Percentiles rank a stretch among this genome's conserved stretches.
phyloP scores from a whole-genome alignment of 2,113 vertebrate species.

The Todiramphus chloris region DNA sequence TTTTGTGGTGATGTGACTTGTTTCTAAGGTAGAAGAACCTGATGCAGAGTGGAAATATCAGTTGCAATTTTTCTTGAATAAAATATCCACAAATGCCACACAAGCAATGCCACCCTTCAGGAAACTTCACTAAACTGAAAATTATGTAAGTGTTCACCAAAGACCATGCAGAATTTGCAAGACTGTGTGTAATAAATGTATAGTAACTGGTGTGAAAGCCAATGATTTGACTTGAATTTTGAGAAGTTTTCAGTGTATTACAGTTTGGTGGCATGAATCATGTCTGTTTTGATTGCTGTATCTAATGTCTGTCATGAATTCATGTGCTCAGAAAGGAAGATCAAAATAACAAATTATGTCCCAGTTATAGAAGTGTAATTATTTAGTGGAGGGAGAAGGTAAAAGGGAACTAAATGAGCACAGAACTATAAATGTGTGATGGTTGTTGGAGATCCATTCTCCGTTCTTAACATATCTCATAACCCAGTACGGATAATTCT shows the following conservation, averaged over 20 bases:
- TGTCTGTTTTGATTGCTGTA: not conserved
- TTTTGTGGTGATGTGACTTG: not conserved
- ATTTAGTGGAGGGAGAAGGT: not conserved
- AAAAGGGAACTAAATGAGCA: not conserved
- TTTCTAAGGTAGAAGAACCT: not conserved
- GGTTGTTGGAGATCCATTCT: not conserved
- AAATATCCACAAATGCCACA: not conserved
- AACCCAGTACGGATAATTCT: not conserved
- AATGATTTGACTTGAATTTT: not conserved
- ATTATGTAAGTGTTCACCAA: not conserved
- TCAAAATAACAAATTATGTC: not conserved
- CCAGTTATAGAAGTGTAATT: not conserved
- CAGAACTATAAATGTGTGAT: not conserved
- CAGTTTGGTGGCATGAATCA: fast-evolving
- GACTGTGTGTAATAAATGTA: not conserved
- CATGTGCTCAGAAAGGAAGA: not conserved
- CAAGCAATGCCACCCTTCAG: not conserved
- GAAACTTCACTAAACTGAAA: not conserved
- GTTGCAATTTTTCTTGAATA: not conserved
- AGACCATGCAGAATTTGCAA: not conserved
- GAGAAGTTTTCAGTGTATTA: not conserved
- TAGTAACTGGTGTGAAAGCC: not conserved
- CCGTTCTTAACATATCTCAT: not conserved
- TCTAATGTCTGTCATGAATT: not conserved
- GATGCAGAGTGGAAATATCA: not conserved